Percentiles rank a stretch among this genome's conserved stretches.
phyloP scores from a whole-genome alignment of 2,113 vertebrate genomes.

The Macheiramphus alcinus region DNA sequence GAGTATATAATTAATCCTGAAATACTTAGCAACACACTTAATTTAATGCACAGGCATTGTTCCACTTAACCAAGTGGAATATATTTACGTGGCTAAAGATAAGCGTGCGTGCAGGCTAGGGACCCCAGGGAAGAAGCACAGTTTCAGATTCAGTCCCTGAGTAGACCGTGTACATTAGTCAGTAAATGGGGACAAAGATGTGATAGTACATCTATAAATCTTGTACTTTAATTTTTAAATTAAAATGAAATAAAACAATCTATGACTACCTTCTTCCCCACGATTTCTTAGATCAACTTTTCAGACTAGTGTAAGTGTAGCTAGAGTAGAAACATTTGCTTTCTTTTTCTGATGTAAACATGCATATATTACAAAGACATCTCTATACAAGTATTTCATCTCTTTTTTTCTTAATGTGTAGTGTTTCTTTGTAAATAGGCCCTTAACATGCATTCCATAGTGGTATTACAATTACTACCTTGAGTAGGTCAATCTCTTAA shows the following conservation, averaged over 20 bases:
- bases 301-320: not conserved
- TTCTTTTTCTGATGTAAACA: not conserved
- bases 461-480: not conserved
- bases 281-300: not conserved
- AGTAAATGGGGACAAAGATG: constrained; percentile 41
- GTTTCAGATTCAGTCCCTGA: constrained; percentile 17
- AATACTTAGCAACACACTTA: constrained; percentile 13
- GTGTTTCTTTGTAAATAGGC: not conserved
- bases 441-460: not conserved
- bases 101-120: not conserved
- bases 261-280: not conserved
- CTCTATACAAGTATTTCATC: not conserved
- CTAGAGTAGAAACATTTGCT: not conserved
- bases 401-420: not conserved
- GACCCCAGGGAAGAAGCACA: constrained; percentile 44
- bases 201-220: not conserved
- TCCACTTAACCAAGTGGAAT: constrained; percentile 55
- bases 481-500: not conserved
- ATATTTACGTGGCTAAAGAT: constrained; percentile 51
- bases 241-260: not conserved
- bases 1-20: constrained; percentile 38
- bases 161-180: not conserved
- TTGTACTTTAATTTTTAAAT: not conserved
- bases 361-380: not conserved
- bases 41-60: constrained; percentile 50